These are phyloP conservation scores for Oophaga sylvatica DNA, from an alignment of 2,797 vertebrate genomes.

Conservation along the genomic window DNA sequence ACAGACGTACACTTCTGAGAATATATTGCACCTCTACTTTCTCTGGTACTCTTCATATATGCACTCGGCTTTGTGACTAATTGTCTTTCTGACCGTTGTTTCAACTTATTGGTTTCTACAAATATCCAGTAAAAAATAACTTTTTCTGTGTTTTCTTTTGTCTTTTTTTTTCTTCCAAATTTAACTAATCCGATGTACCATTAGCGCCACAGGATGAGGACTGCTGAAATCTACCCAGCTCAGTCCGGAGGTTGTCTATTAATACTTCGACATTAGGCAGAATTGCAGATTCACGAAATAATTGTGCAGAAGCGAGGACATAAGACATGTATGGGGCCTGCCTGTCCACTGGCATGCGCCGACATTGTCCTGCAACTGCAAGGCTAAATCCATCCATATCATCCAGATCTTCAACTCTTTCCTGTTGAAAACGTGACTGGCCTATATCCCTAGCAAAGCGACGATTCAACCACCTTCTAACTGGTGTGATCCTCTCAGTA, in stretches of 20 bases:
- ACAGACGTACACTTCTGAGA: too few relatives aligned
- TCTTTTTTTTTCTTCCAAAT: background rate
- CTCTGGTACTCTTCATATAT: too few relatives aligned
- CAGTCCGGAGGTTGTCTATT: background rate
- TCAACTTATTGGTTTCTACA: too few relatives aligned
- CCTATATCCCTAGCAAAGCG: background rate
- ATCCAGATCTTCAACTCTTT: background rate
- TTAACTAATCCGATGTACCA: background rate
- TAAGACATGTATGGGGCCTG: constrained; percentile 1
- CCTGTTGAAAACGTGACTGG: background rate
- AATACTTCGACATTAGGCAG: background rate
- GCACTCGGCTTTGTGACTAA: too few relatives aligned
- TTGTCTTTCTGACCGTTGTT: too few relatives aligned
- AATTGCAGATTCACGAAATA: background rate
- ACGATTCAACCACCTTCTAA: background rate
- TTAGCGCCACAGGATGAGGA: background rate
- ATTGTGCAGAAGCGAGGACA: constrained; percentile 2
- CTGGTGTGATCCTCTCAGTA: background rate
- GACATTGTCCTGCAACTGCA: background rate
- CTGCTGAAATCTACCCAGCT: background rate
- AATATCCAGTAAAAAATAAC: too few relatives aligned
- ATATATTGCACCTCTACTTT: too few relatives aligned
- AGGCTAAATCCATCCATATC: background rate
- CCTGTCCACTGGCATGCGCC: background rate
- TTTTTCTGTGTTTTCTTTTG: background rate